These are phyloP conservation scores for Nannobrachium achirus DNA, from an alignment of 2,113 vertebrate species.

Conservation along the genomic window DNA sequence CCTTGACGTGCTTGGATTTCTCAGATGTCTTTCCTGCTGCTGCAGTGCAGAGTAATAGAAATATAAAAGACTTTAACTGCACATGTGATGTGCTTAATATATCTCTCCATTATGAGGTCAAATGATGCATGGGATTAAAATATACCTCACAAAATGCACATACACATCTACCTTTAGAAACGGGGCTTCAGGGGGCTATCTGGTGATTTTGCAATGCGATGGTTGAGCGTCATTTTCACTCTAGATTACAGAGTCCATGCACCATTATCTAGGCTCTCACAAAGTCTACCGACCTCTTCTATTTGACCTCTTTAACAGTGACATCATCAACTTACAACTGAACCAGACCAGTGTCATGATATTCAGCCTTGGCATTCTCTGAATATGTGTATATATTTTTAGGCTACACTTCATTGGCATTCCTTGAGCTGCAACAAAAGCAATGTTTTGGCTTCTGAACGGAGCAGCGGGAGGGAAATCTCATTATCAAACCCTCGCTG, in stretches of 20 bases:
- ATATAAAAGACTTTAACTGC: conserved; percentile 6
- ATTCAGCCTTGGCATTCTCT: conserved; percentile 33
- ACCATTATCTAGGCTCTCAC: conserved; percentile 29
- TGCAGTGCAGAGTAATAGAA: conserved; percentile 19
- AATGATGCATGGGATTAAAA: conserved; percentile 26
- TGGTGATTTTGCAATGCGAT: conserved; percentile 54
- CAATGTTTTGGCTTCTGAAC: conserved; percentile 28
- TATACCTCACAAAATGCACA: conserved; percentile 3
- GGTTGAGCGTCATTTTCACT: conserved; percentile 45
- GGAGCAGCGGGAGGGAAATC: conserved; percentile 23
- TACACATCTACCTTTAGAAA: conserved; percentile 21
- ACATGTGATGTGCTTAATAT: conserved; percentile 34
- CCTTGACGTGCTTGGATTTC: conserved; percentile 11
- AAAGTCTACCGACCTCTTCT: conserved; percentile 45
- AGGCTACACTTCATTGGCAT: background rate
- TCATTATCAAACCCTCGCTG: conserved; percentile 45
- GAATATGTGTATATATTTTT: background rate
- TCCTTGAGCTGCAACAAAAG: conserved; percentile 5
- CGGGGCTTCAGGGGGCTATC: conserved; percentile 35
- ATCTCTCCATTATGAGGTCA: conserved; percentile 6
- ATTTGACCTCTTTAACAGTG: conserved; percentile 55
- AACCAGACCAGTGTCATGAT: conserved; percentile 29
- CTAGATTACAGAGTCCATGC: conserved; percentile 50
- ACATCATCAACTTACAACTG: conserved; percentile 50
- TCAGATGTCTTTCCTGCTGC: conserved; percentile 1